A percentile compares a stretch with the other conserved stretches of the same genome.
Evolutionary conservation across 2,888 invertebrate genomes (phyloP).

Genomic region (Clitarchus hookeri): DNA sequence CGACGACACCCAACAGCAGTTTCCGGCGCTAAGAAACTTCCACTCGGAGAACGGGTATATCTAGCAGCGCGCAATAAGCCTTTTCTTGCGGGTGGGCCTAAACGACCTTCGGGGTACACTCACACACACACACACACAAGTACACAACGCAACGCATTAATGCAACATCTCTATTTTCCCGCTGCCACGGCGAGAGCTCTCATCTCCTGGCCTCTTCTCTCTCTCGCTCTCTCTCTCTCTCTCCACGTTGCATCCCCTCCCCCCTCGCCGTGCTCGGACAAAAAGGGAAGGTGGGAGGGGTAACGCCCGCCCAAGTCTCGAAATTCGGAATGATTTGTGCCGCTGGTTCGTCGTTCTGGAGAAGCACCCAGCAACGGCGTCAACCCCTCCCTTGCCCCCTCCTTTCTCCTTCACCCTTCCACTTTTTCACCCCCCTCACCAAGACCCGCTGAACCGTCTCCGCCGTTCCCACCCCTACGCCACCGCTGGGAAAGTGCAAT

Average conservation of each 20-base stretch:
- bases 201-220: background rate
- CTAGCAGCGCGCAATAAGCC: background rate
- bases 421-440: slow-evolving; percentile 36
- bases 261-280: background rate
- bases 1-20: no score
- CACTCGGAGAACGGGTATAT: background rate
- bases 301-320: slow-evolving; percentile 40
- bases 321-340: slow-evolving; percentile 44
- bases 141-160: slow-evolving; percentile 39
- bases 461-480: slow-evolving; percentile 41
- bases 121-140: background rate
- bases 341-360: slow-evolving; percentile 41
- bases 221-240: slow-evolving; percentile 18
- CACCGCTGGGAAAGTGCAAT: slow-evolving; percentile 64
- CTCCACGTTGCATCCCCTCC: background rate
- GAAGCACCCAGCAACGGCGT: slow-evolving; percentile 40
- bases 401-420: slow-evolving; percentile 39
- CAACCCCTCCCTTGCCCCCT: slow-evolving; percentile 39
- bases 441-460: slow-evolving; percentile 38
- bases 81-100: background rate
- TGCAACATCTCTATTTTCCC: slow-evolving; percentile 33
- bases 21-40: background rate
- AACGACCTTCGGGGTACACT: background rate
- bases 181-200: slow-evolving; percentile 17
- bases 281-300: background rate